A percentile compares a stretch with the other conserved stretches of the same genome.
These are phyloP conservation scores for Lagopus leucura DNA, from an alignment of 2,113 vertebrate genomes.

Conservation along the genomic window DNA sequence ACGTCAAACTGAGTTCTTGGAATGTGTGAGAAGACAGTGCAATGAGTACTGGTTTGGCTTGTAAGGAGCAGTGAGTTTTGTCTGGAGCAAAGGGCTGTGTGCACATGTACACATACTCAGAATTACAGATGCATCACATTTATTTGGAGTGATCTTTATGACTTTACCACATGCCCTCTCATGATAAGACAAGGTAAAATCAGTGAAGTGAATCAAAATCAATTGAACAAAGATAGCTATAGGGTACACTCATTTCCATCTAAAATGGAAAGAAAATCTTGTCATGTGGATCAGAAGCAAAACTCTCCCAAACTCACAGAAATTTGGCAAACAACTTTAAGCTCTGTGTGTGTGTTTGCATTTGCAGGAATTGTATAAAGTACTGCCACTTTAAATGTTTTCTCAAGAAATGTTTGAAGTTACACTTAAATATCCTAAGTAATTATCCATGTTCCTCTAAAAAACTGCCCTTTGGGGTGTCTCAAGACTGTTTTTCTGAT, in stretches of 20 bases:
- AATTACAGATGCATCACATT: neutral
- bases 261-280: neutral
- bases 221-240: neutral
- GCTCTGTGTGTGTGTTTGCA: neutral
- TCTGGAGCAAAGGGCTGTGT: neutral
- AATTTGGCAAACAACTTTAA: neutral
- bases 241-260: accelerated
- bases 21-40: neutral
- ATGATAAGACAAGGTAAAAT: neutral
- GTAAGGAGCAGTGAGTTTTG: constrained; percentile 8
- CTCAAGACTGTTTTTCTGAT: constrained; percentile 56
- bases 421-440: constrained; percentile 61
- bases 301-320: neutral
- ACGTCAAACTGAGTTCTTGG: neutral
- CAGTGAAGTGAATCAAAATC: neutral
- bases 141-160: neutral
- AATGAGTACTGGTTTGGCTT: neutral
- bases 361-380: constrained; percentile 49
- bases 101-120: neutral
- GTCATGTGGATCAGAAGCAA: neutral
- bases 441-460: constrained; percentile 51
- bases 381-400: constrained; percentile 72
- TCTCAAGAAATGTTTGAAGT: constrained; percentile 70
- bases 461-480: constrained; percentile 38
- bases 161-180: neutral